Percentiles rank a stretch among this genome's conserved stretches.
These are phyloP conservation scores for Capreolus pygargus DNA, from an alignment of 2,113 vertebrate species.

Conservation along the genomic window DNA sequence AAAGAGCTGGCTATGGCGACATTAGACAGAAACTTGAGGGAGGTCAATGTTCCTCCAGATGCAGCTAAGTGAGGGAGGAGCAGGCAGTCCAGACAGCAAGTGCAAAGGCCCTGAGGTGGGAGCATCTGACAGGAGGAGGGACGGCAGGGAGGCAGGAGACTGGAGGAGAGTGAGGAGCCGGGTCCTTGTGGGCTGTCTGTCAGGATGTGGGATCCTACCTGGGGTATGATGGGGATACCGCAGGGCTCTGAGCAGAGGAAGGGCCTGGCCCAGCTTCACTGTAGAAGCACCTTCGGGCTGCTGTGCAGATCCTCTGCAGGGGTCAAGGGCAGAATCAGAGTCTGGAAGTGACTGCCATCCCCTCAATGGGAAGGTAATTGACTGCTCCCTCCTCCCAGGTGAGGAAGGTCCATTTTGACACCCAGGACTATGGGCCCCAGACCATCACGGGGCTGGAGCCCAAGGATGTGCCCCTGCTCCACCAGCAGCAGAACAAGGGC, in stretches of 20 bases:
- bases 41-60: neutral
- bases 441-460: slow-evolving; percentile 68
- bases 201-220: neutral
- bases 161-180: fast-evolving
- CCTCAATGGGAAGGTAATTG: neutral
- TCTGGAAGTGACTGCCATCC: neutral
- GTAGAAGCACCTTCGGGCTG: neutral
- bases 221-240: fast-evolving
- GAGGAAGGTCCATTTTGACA: slow-evolving; percentile 78
- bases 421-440: slow-evolving; percentile 64
- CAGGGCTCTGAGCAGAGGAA: neutral
- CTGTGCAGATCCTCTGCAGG: neutral
- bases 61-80: neutral
- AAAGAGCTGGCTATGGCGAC: neutral
- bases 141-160: neutral
- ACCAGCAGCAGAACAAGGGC: slow-evolving; percentile 55
- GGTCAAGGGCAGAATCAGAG: neutral
- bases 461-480: slow-evolving; percentile 46
- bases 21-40: neutral
- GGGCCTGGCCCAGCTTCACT: fast-evolving
- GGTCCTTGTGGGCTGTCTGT: neutral
- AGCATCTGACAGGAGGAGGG: neutral
- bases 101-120: neutral
- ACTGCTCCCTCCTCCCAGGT: slow-evolving; percentile 51
- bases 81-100: neutral